Percentiles rank a stretch among this genome's conserved stretches.
phyloP scores from a whole-genome alignment of 2,113 vertebrate species.

The Entomyzon cyanotis region DNA sequence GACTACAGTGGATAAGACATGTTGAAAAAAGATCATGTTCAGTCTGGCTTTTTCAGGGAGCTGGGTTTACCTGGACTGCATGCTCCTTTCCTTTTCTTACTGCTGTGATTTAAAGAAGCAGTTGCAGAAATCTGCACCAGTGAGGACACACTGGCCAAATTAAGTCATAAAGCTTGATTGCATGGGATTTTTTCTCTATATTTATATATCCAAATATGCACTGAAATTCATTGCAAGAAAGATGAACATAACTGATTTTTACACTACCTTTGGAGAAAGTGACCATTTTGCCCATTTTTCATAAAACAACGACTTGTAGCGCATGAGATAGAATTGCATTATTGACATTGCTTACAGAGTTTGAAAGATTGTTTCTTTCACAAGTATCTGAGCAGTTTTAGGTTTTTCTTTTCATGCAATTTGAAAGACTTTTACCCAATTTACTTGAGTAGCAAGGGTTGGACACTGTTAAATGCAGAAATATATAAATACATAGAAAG shows the following conservation, averaged over 20 bases:
- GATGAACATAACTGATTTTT: not conserved
- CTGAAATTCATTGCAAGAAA: not conserved
- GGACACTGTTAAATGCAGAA: not conserved
- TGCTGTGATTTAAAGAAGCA: not conserved
- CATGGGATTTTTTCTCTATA: not conserved
- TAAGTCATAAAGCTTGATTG: not conserved
- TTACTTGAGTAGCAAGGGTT: not conserved
- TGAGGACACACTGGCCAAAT: not conserved
- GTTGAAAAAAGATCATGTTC: not conserved
- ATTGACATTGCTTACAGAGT: not conserved
- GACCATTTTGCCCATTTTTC: not conserved
- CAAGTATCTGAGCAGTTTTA: not conserved
- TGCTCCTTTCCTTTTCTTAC: not conserved
- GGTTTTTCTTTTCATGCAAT: not conserved
- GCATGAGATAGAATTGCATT: not conserved
- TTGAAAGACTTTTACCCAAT: not conserved
- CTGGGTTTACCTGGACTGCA: not conserved
- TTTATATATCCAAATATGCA: not conserved
- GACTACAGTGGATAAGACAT: not conserved
- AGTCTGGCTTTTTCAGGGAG: not conserved
- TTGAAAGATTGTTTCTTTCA: not conserved
- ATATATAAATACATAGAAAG: not conserved
- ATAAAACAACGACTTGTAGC: not conserved
- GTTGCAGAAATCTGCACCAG: not conserved
- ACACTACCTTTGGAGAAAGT: not conserved